phyloP scores from a whole-genome alignment of 2,797 vertebrate genomes.

The Melopsittacus undulatus region DNA sequence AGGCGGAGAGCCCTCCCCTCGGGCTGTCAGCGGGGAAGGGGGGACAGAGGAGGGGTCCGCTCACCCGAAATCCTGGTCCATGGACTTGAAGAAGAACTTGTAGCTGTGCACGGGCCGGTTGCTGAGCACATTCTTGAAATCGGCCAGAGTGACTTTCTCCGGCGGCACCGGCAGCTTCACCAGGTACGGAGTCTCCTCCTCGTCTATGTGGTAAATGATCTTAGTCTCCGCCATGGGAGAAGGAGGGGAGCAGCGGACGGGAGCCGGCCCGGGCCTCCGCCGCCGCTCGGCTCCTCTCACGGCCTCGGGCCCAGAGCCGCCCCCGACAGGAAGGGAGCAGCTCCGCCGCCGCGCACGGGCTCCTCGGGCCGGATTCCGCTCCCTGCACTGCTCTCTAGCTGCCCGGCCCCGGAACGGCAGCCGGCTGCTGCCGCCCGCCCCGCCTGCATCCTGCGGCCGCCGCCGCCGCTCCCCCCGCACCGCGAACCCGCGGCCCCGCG shows the following conservation, averaged over 20 bases:
- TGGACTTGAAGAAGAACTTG: constrained; percentile 99
- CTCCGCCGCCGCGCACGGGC: background rate
- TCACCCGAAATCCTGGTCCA: constrained; percentile 99
- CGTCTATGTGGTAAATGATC: constrained; percentile 98
- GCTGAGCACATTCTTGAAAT: constrained; percentile 99
- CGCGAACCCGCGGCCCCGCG: background rate
- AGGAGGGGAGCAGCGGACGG: background rate
- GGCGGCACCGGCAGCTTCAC: constrained; percentile 93
- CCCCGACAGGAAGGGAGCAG: constrained; percentile 19
- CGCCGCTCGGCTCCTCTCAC: constrained; percentile 17
- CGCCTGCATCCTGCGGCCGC: constrained; percentile 5
- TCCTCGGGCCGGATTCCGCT: constrained; percentile 6
- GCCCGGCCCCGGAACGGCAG: constrained; percentile 2
- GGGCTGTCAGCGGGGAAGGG: background rate
- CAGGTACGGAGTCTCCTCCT: constrained; percentile 98
- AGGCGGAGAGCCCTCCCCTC: background rate
- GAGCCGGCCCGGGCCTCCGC: constrained; percentile 18
- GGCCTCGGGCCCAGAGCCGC: constrained; percentile 6
- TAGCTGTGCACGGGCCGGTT: constrained; percentile 93
- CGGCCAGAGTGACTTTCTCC: constrained; percentile 94
- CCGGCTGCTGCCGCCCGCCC: constrained; percentile 46
- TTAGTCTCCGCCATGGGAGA: constrained; percentile 98
- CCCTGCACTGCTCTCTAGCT: constrained; percentile 64
- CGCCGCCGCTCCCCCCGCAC: background rate
- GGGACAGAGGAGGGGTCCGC: constrained; percentile 22